Evolutionary conservation across 2,888 invertebrate genomes (phyloP).

Genomic region (Drosophila conformis): DNA sequence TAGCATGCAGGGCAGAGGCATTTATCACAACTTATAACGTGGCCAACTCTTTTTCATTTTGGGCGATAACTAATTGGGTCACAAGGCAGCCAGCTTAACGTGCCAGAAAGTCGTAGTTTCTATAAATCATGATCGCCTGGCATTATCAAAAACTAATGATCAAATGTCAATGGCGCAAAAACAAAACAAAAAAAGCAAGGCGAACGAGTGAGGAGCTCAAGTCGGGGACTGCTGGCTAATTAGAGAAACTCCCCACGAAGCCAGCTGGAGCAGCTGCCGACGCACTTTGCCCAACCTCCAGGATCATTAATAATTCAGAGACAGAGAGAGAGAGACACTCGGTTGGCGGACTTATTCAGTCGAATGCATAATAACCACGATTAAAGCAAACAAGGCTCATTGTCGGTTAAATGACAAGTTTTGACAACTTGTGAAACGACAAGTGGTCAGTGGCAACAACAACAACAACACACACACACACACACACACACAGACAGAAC

Average conservation of each 20-base stretch:
- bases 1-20: constrained; percentile 9
- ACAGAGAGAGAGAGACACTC: neutral
- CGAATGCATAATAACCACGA: constrained; percentile 82
- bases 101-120: constrained; percentile 34
- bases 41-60: constrained; percentile 2
- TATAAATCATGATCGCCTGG: constrained; percentile 73
- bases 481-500: neutral
- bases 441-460: constrained; percentile 65
- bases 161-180: constrained; percentile 15
- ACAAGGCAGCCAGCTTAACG: constrained; percentile 31
- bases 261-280: constrained; percentile 70
- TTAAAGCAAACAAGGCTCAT: constrained; percentile 84
- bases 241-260: constrained; percentile 61
- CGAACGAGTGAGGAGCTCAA: neutral
- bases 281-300: constrained; percentile 43
- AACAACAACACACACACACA: constrained; percentile 13
- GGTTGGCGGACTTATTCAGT: constrained; percentile 51
- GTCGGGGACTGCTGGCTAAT: constrained; percentile 47
- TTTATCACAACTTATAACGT: constrained; percentile 18
- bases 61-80: constrained; percentile 62
- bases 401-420: constrained; percentile 84
- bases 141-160: constrained; percentile 56
- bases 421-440: constrained; percentile 83
- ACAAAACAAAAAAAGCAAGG: neutral
- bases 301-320: constrained; percentile 75